Evolutionary conservation across 2,797 vertebrate genomes (phyloP).

Genomic region (Jordanella pulchra): DNA sequence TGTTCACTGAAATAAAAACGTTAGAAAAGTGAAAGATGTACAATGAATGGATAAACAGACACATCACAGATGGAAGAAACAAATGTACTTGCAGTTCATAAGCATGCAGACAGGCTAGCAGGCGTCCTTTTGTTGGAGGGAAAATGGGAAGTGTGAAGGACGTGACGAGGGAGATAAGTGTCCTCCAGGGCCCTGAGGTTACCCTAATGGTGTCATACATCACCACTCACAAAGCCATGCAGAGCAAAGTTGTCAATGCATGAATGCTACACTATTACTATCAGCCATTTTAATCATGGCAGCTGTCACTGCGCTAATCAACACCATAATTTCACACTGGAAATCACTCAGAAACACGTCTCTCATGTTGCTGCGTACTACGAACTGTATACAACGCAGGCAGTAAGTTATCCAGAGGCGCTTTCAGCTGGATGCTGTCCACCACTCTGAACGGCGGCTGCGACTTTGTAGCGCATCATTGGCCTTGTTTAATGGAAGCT

Average conservation of each 20-base stretch:
- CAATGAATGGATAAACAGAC: slow-evolving; percentile 39
- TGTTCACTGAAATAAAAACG: slow-evolving; percentile 14
- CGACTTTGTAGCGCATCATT: slow-evolving; percentile 78
- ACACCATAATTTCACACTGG: slow-evolving; percentile 81
- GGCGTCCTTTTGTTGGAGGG: slow-evolving; percentile 79
- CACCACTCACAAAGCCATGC: slow-evolving; percentile 83
- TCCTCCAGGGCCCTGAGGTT: slow-evolving; percentile 83
- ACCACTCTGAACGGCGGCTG: slow-evolving; percentile 53
- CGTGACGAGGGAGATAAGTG: slow-evolving; percentile 82
- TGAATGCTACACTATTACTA: slow-evolving; percentile 84
- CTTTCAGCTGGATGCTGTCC: slow-evolving; percentile 22
- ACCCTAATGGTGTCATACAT: slow-evolving; percentile 86
- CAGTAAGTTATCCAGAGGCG: slow-evolving; percentile 56
- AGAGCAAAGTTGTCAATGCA: slow-evolving; percentile 85
- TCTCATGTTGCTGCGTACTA: slow-evolving; percentile 55
- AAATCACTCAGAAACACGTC: slow-evolving; percentile 77
- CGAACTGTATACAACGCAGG: slow-evolving; percentile 58
- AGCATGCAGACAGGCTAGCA: slow-evolving; percentile 73
- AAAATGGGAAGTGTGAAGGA: slow-evolving; percentile 83
- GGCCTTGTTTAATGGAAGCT: slow-evolving; percentile 78
- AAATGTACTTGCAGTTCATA: slow-evolving; percentile 67
- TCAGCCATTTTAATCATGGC: slow-evolving; percentile 85
- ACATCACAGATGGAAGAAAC: slow-evolving; percentile 25
- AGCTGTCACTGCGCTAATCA: slow-evolving; percentile 84
- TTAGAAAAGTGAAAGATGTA: slow-evolving; percentile 19